A percentile compares a stretch with the other conserved stretches of the same genome.
Conservation (phyloP, 2,888 invertebrate species). For the Trichopoda pennipes region DNA sequence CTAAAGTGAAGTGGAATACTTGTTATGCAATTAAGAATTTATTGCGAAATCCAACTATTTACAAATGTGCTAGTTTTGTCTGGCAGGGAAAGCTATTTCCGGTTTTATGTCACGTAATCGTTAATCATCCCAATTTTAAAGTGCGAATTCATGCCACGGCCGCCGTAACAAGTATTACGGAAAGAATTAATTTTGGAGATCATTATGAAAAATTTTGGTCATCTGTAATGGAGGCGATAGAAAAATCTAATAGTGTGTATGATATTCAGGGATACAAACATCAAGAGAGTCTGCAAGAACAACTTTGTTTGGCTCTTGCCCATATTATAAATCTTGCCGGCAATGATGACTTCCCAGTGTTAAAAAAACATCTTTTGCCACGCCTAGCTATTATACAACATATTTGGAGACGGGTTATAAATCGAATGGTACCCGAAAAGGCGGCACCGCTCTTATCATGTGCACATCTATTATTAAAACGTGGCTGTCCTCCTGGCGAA, state of each 20-base stretch:
- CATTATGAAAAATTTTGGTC: conserved; percentile 86
- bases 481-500: conserved; percentile 19
- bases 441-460: conserved; percentile 73
- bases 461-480: conserved; percentile 55
- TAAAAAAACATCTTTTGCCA: conserved; percentile 78
- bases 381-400: conserved; percentile 74
- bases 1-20: conserved; percentile 96
- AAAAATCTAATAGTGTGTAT: conserved; percentile 88
- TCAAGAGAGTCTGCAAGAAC: conserved; percentile 91
- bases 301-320: conserved; percentile 89
- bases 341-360: conserved; percentile 83
- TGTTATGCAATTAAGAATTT: conserved; percentile 93
- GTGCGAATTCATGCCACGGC: conserved; percentile 93
- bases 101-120: conserved; percentile 85
- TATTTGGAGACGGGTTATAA: conserved; percentile 79
- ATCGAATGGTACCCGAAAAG: conserved; percentile 79
- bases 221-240: conserved; percentile 87
- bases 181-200: conserved; percentile 85
- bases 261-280: conserved; percentile 93
- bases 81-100: conserved; percentile 85
- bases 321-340: conserved; percentile 85
- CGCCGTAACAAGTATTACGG: conserved; percentile 85
- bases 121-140: conserved; percentile 91
- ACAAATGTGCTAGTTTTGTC: conserved; percentile 72
- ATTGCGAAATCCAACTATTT: conserved; percentile 84